Evolutionary conservation across 2,888 invertebrate species (phyloP).

Genomic region (Leucania comma): DNA sequence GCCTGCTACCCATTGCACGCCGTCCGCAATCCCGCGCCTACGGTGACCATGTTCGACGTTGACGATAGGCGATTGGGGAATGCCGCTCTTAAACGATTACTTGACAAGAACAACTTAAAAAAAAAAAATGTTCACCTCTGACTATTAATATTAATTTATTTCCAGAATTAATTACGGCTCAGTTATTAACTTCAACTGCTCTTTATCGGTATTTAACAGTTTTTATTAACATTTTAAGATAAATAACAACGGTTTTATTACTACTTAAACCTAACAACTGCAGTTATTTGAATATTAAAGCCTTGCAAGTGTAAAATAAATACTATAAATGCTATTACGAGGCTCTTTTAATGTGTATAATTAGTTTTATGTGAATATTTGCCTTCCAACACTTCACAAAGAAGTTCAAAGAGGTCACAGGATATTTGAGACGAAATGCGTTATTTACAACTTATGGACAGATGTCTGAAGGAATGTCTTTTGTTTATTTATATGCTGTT

Average conservation of each 20-base stretch:
- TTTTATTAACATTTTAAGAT: conserved; percentile 38
- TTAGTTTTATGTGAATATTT: conserved; percentile 50
- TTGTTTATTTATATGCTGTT: not conserved
- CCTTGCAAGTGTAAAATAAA: conserved; percentile 60
- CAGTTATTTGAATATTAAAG: conserved; percentile 48
- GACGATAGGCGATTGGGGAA: no score
- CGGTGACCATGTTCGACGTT: no score
- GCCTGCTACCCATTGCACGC: no score
- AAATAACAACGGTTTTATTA: conserved; percentile 39
- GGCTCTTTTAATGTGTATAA: conserved; percentile 43
- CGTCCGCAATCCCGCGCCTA: no score
- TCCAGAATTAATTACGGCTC: conserved; percentile 16
- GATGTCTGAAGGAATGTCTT: not conserved
- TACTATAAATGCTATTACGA: conserved; percentile 37
- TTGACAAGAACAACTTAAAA: no score
- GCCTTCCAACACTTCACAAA: not conserved
- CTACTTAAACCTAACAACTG: conserved; percentile 50
- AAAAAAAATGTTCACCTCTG: not conserved
- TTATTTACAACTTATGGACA: conserved; percentile 2
- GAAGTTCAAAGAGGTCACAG: not conserved
- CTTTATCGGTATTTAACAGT: conserved; percentile 51
- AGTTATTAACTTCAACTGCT: conserved; percentile 21
- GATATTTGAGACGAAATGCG: conserved; percentile 9
- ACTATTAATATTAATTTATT: conserved; percentile 18
- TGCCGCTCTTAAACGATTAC: no score